Percentiles rank a stretch among this genome's conserved stretches.
Conservation (phyloP, 2,113 vertebrate genomes). For the Gambusia affinis region DNA sequence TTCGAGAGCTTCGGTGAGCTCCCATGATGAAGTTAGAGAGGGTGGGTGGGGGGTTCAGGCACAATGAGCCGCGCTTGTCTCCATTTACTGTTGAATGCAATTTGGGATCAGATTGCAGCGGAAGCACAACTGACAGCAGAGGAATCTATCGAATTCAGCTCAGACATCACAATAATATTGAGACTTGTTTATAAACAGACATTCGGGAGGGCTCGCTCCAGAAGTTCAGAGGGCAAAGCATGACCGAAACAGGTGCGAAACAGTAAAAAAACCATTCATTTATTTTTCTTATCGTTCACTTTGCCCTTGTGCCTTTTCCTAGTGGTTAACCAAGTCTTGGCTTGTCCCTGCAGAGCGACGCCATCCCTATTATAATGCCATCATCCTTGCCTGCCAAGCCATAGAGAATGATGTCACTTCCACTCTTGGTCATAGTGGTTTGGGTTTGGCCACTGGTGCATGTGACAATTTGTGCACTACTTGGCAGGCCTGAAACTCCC, state of each 20-base stretch:
- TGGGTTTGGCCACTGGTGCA: conserved; percentile 72
- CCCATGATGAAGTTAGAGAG: conserved; percentile 78
- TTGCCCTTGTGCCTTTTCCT: conserved; percentile 54
- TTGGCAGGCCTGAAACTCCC: conserved; percentile 68
- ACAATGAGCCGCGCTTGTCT: conserved; percentile 58
- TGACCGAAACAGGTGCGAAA: conserved; percentile 24
- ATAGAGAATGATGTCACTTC: conserved; percentile 83
- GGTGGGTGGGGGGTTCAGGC: conserved; percentile 32
- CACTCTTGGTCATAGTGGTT: conserved; percentile 80
- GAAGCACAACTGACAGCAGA: conserved; percentile 72
- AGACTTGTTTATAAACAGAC: conserved; percentile 79
- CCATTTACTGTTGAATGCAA: conserved; percentile 74
- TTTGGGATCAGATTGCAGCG: conserved; percentile 75
- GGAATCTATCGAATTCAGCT: conserved; percentile 78
- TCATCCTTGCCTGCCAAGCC: conserved; percentile 74
- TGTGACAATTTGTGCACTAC: conserved; percentile 78
- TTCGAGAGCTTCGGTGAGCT: conserved; percentile 47
- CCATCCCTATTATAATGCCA: conserved; percentile 77
- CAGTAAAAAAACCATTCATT: conserved; percentile 12
- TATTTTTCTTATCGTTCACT: conserved; percentile 52
- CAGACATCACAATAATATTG: conserved; percentile 80
- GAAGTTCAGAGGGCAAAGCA: conserved; percentile 11
- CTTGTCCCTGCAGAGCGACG: conserved; percentile 44
- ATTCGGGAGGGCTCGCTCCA: conserved; percentile 58
- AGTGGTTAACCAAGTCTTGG: conserved; percentile 72